Base-by-base conservation (phyloP, 2,888 invertebrate species). In the Lapara coniferarum region DNA sequence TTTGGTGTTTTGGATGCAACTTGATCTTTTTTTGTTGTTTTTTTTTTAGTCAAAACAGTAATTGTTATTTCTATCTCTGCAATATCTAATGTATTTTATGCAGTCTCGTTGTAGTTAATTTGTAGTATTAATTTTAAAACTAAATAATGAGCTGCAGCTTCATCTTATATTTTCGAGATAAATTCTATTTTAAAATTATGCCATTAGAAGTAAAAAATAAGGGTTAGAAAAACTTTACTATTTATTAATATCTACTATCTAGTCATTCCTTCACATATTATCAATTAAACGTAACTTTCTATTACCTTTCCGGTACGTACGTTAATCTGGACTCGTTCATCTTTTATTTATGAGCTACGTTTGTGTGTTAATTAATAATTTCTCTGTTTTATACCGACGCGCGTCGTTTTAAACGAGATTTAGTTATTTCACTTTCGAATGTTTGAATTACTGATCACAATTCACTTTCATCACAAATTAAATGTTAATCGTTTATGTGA, bases 291-390 rank as follows among this genome's bases (percentile, higher is more conserved):
- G 44, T 63, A 16, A 69, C 68, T 69, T 69, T 69, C 68, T 69
- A 69, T 63, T 37, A 52, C 53, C 44, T 53, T 53, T 63, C 68
- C 63, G 68, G 59, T 25, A 55, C 8, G 44, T 59, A 63, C 59
- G 44, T 53, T 55, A 59, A 49, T 69, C 51, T n/a, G 14, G 8
- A 44, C 19, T 53, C 59, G 14, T 46, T 37, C 52, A 63, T 69
- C 59, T 69, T 69, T 69, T 63, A 69, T 69, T 69, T 59, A 69
- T 69, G 68, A 69, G 59, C 13, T 44, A 44, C 53, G 25, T 69
- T 69, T 63, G 59, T 68, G 68, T 69, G 59, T 69, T 69, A 69
- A 63, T 69, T 69, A 66, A 53, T 66, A 69, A 69, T 69, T 63
- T 69, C 68, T 68, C 68, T 69, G 63, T 63, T 59, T 53, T 63